Base-by-base conservation (phyloP, 2,888 invertebrate species). In the Calliphora vomitoria region DNA sequence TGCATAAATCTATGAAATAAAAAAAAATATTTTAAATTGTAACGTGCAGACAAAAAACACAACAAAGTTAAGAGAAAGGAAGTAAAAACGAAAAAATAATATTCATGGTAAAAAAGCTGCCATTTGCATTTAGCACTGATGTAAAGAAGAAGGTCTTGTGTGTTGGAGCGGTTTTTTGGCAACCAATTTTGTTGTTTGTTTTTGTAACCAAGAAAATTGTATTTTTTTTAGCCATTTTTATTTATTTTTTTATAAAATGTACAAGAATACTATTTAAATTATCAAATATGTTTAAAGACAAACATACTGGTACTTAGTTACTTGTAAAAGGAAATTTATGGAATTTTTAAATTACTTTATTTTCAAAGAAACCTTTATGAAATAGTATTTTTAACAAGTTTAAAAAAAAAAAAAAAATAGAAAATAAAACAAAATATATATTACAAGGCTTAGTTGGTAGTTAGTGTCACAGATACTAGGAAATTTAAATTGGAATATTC, bases 1-100 rank as follows among this genome's bases (percentile, higher is more conserved):
- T 89, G 75, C 86, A 85, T 88, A 86, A 86, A 86, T 89, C 86
- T 82, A 87, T 80, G 60, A 72, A 68, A 71, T 71, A 76, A 50
- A 84, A 78, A 31, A 79, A 68, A 35, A 74, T 79, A 71, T 79
- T 84, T 82, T 66, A 84, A 83, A 83, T 71, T 71, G 47, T 66
- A 68, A 68, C 58, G n/a, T 20, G 3, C 8, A 75, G 74, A 72
- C 41, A 50, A 78, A 11, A 47, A 58, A 47, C 8, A 58, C 66
- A 60, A 72, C 69, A 78, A 82, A 74, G 58, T 80, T 60, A 85
- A 75, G 68, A 74, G 79, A 85, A 85, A 80, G 85, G 80, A 85
- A 80, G 74, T 75, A 31, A 41, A 82, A 80, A 62, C 15, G 5
- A 60, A 60, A 76, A 75, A 80, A 79, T 35, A 85, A 80, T 80